phyloP scores from a whole-genome alignment of 2,797 vertebrate species.

The Chloroceryle amazona region DNA sequence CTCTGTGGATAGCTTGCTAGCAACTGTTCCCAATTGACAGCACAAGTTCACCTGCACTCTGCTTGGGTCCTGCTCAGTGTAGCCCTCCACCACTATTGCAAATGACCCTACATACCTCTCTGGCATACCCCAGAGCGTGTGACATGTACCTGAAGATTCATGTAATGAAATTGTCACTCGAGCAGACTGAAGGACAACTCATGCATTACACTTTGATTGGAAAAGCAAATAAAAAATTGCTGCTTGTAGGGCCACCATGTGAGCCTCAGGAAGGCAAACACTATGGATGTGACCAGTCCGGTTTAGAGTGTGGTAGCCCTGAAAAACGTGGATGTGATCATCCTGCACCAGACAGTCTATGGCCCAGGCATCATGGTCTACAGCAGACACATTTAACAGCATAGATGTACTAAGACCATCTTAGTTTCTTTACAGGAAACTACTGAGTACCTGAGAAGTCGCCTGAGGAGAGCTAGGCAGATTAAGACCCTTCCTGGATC shows the following conservation, averaged over 20 bases:
- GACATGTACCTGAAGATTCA: background rate
- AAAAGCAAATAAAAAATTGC: background rate
- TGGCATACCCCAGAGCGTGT: background rate
- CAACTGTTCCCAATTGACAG: background rate
- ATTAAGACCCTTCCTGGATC: background rate
- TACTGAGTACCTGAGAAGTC: background rate
- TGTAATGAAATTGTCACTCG: background rate
- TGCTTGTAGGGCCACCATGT: background rate
- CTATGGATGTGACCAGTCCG: rapidly evolving
- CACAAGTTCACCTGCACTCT: rapidly evolving
- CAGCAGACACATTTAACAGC: background rate
- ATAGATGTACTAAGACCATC: background rate
- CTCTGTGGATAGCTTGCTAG: background rate
- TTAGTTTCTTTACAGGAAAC: background rate
- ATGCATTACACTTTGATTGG: rapidly evolving
- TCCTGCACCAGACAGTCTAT: background rate
- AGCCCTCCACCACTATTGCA: background rate
- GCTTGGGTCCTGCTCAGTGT: background rate
- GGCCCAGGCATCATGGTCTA: rapidly evolving
- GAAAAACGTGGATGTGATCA: background rate
- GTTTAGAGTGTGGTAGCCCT: background rate
- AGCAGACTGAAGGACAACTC: background rate
- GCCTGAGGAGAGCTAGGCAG: background rate
- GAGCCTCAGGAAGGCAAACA: background rate
- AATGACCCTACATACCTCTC: background rate